These are phyloP conservation scores for Ceratina australensis DNA, from an alignment of 1,140 invertebrate genomes.

Conservation along the genomic window DNA sequence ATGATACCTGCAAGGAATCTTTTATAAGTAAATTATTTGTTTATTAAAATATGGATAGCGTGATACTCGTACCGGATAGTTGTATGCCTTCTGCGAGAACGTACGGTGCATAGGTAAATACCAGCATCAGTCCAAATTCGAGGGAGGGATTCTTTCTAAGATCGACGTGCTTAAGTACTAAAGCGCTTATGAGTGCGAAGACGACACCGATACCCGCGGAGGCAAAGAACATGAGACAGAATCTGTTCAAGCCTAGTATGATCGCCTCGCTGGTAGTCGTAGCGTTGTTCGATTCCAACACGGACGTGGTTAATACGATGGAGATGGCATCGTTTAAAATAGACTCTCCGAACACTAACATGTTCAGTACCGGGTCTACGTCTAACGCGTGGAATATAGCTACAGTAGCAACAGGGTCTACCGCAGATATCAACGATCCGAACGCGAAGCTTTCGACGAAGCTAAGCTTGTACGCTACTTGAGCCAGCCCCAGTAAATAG, in stretches of 20 bases:
- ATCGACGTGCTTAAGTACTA: slow-evolving; percentile 97
- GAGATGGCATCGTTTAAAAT: slow-evolving; percentile 99
- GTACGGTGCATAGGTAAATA: slow-evolving; percentile 99
- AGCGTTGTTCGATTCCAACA: slow-evolving; percentile 88
- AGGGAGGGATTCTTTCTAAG: slow-evolving; percentile 98
- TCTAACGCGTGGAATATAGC: slow-evolving; percentile 99
- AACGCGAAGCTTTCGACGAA: slow-evolving; percentile 99
- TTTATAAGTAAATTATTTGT: slow-evolving; percentile 7
- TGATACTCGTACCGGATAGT: slow-evolving; percentile 87
- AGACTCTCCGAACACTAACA: slow-evolving; percentile 99
- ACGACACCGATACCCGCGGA: slow-evolving; percentile 98
- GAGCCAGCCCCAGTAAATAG: slow-evolving; percentile 93
- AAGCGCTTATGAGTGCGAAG: slow-evolving; percentile 95
- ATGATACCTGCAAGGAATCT: slow-evolving; percentile 91
- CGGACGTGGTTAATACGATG: slow-evolving; percentile 96
- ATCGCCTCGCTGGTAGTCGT: slow-evolving; percentile 88
- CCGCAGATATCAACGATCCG: slow-evolving; percentile 98
- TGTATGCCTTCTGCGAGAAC: slow-evolving; percentile 98
- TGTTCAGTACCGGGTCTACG: slow-evolving; percentile 97
- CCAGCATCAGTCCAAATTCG: slow-evolving; percentile 98
- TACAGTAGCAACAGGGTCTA: slow-evolving; percentile 98
- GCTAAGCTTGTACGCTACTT: slow-evolving; percentile 93
- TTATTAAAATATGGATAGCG: slow-evolving; percentile 6
- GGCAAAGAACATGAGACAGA: slow-evolving; percentile 98
- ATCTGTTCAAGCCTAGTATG: slow-evolving; percentile 93